Evolutionary conservation across 1,140 invertebrate species (phyloP).

Genomic region (Littorina saxatilis): DNA sequence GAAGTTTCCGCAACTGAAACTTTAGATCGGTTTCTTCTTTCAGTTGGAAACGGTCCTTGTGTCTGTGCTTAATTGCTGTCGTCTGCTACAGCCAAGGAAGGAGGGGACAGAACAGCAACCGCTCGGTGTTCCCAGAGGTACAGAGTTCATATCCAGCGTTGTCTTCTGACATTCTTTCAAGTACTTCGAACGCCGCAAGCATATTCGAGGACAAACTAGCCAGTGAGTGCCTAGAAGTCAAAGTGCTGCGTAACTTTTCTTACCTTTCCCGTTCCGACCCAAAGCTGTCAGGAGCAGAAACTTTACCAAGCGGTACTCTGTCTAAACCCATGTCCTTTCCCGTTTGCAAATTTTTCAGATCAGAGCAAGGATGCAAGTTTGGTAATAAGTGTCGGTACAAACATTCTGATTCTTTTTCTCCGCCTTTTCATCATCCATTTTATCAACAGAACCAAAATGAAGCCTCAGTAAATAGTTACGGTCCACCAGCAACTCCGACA

Average conservation of each 20-base stretch:
- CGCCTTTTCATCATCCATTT: background rate
- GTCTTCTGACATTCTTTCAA: no score
- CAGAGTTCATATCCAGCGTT: no score
- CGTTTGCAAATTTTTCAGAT: constrained; percentile 52
- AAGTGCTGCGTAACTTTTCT: background rate
- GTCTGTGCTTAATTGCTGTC: background rate
- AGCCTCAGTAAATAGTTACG: constrained; percentile 83
- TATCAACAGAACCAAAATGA: constrained; percentile 76
- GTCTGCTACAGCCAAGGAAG: background rate
- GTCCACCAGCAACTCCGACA: background rate
- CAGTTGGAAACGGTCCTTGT: background rate
- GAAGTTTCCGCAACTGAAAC: no score
- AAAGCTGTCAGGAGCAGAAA: constrained; percentile 31
- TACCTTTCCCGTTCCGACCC: background rate
- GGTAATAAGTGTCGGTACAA: constrained; percentile 52
- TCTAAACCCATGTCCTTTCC: constrained; percentile 43
- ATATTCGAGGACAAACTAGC: no score
- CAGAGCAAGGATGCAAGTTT: constrained; percentile 49
- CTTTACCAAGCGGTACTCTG: background rate
- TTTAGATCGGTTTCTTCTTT: background rate
- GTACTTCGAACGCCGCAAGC: no score
- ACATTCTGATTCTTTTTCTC: constrained; percentile 31
- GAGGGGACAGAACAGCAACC: background rate
- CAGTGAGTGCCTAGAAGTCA: background rate
- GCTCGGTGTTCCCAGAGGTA: background rate